These are phyloP conservation scores for Habropoda laboriosa DNA, from an alignment of 1,140 invertebrate species.

Conservation along the genomic window DNA sequence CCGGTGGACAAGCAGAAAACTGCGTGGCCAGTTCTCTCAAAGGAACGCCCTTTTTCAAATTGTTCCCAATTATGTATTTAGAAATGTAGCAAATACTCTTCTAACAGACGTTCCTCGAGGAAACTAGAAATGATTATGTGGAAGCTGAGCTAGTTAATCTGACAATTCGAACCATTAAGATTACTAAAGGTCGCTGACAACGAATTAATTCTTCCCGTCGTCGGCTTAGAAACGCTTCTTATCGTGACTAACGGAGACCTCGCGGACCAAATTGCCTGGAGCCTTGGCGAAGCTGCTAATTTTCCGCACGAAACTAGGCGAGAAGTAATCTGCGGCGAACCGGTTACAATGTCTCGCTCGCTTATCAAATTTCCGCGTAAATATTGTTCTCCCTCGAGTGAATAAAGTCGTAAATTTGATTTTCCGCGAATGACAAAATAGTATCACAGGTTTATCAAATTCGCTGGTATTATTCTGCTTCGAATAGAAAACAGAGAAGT, in stretches of 20 bases:
- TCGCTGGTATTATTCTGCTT: neutral
- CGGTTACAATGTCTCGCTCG: no score
- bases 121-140: neutral
- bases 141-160: constrained; percentile 6
- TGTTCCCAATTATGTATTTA: no score
- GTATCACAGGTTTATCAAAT: no score
- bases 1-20: constrained; percentile 26
- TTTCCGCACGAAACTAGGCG: neutral
- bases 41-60: no score
- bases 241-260: constrained; percentile 54
- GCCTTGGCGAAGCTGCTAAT: neutral
- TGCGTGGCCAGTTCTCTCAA: neutral
- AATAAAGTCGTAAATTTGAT: no score
- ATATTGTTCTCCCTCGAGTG: no score
- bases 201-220: constrained; percentile 69
- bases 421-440: no score
- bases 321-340: neutral
- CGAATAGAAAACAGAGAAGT: neutral
- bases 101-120: neutral
- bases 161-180: constrained; percentile 34
- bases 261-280: constrained; percentile 32
- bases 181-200: constrained; percentile 46
- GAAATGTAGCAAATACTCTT: no score
- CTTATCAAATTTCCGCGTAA: no score
- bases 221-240: constrained; percentile 64